Evolutionary conservation across 2,113 vertebrate genomes (phyloP).

Genomic region (Hypomesus transpacificus): DNA sequence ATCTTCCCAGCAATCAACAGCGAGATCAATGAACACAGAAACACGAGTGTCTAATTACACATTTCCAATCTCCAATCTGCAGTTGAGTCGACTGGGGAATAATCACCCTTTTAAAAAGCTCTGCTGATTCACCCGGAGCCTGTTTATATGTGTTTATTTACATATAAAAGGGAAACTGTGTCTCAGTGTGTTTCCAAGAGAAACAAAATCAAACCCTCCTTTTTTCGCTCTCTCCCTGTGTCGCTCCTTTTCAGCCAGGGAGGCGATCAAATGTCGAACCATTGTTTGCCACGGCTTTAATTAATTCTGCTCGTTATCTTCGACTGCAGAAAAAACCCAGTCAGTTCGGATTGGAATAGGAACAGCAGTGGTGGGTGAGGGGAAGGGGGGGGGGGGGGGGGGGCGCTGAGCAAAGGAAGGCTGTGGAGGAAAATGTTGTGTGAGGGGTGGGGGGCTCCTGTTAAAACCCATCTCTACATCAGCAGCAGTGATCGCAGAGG

Average conservation of each 20-base stretch:
- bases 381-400: constrained; percentile 21
- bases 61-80: constrained; percentile 57
- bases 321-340: constrained; percentile 53
- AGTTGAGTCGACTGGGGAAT: constrained; percentile 44
- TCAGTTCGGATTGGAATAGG: constrained; percentile 59
- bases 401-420: constrained; percentile 22
- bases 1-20: constrained; percentile 44
- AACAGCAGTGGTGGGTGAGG: constrained; percentile 48
- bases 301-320: constrained; percentile 70
- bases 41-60: constrained; percentile 58
- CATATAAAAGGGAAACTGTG: constrained; percentile 59
- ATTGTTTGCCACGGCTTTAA: constrained; percentile 67
- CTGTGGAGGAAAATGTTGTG: constrained; percentile 21
- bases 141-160: constrained; percentile 52
- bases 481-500: constrained; percentile 52
- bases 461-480: constrained; percentile 42
- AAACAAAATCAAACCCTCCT: constrained; percentile 35
- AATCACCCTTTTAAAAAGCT: constrained; percentile 58
- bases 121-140: constrained; percentile 29
- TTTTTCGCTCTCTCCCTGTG: constrained; percentile 42
- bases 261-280: constrained; percentile 63
- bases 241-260: constrained; percentile 44
- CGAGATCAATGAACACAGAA: constrained; percentile 50
- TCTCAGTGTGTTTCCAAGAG: constrained; percentile 24
- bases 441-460: constrained; percentile 20